Evolutionary conservation across 1,140 invertebrate species (phyloP).

Genomic region (Trichomalopsis sarcophagae): DNA sequence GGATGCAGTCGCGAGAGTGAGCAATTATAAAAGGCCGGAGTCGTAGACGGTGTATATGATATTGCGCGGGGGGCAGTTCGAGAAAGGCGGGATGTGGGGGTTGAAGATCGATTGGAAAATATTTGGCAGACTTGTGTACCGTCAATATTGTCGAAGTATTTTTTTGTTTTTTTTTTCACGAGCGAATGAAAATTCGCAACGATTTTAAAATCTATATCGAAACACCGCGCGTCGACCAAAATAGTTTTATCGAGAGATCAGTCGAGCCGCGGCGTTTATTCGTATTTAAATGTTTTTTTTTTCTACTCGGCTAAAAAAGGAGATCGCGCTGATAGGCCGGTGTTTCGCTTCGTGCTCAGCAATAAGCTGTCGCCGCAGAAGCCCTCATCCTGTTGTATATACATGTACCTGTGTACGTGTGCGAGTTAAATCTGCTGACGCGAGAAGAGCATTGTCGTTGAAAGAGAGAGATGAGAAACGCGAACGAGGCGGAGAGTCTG

Average conservation of each 20-base stretch:
- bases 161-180: too few species aligned
- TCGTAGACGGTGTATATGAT: too few species aligned
- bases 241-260: neutral
- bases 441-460: neutral
- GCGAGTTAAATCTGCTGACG: slow-evolving; percentile 50
- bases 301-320: slow-evolving; percentile 56
- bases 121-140: neutral
- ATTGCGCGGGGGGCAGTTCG: too few species aligned
- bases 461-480: slow-evolving; percentile 4
- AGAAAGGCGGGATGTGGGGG: too few species aligned
- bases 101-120: neutral
- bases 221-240: neutral
- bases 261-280: slow-evolving; percentile 21
- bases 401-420: slow-evolving; percentile 54
- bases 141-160: neutral
- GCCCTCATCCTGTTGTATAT: slow-evolving; percentile 18
- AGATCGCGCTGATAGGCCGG: slow-evolving; percentile 69
- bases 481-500: neutral
- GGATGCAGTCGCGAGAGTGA: slow-evolving; percentile 22
- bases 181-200: too few species aligned
- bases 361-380: slow-evolving; percentile 64
- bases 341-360: slow-evolving; percentile 69
- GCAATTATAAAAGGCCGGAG: slow-evolving; percentile 36
- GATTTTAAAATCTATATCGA: too few species aligned
- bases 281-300: slow-evolving; percentile 71